Percentiles rank a stretch among this genome's conserved stretches.
phyloP scores from a whole-genome alignment of 2,113 vertebrate genomes.

The Eulacestoma nigropectus region DNA sequence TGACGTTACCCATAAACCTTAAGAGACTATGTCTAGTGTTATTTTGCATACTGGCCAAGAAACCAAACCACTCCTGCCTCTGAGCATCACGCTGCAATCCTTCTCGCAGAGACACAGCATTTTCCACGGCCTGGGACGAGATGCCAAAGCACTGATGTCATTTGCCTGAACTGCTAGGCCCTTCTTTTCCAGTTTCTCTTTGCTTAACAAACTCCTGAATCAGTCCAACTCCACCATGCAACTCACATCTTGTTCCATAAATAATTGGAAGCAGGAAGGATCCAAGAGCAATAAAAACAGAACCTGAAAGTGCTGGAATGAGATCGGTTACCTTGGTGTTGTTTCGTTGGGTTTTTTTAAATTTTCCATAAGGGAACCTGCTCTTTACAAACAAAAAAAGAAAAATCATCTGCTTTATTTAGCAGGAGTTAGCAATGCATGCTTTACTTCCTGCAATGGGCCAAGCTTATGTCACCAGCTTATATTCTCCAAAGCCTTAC shows the following conservation, averaged over 20 bases:
- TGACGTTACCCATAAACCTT: background rate
- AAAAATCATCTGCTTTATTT: constrained; percentile 22
- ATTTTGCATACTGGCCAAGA: background rate
- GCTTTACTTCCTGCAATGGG: background rate
- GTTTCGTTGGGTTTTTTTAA: background rate
- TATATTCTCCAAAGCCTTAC: background rate
- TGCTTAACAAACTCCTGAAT: background rate
- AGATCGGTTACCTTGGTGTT: background rate
- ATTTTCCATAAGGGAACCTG: background rate
- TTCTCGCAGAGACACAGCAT: background rate
- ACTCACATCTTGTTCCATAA: constrained; percentile 42
- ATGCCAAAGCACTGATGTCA: constrained; percentile 51
- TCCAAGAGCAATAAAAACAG: constrained; percentile 2
- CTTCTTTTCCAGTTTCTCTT: constrained; percentile 51
- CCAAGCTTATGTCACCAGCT: constrained; percentile 2
- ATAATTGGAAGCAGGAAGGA: constrained; percentile 41
- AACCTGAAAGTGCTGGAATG: constrained; percentile 20
- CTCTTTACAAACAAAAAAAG: background rate
- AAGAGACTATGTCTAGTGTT: background rate
- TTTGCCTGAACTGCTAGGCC: background rate
- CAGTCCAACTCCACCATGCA: constrained; percentile 14
- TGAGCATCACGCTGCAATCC: background rate
- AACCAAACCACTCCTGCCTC: background rate
- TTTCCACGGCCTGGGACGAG: background rate
- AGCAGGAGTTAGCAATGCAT: background rate